Evolutionary conservation across 2,888 invertebrate species (phyloP), one percentile per base, ranked within the genome.

Genomic region (Drosophila algonquin): DNA sequence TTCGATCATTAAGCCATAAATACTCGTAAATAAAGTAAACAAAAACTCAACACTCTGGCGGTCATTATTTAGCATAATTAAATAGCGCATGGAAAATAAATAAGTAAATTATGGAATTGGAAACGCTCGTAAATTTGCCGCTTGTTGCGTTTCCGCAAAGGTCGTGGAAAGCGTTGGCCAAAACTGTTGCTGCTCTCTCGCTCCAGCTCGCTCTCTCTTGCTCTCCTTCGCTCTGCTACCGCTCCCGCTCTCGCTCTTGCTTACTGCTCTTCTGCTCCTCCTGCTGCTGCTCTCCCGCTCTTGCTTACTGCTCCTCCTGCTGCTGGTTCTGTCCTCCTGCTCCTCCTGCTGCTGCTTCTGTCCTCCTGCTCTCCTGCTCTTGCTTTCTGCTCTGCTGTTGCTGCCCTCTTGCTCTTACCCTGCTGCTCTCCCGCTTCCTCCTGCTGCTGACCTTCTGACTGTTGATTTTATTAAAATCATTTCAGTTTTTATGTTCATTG

Each of bases 391-490:
- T 2, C 18, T 21, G 2, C 79, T 79, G 74, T 81, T 81, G 76
- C 81, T 35, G 35, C 14, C 2, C 6, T 14, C 14, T 27, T 35
- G 32, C 32, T 12, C 21, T 21, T 21, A 2, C 21, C 21, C 21
- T 21, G 21, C 21, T 21, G 21, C 21, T 0, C 24, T 24, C 24
- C 24, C 5, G 5, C 24, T 24, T 35, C 10, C 32, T 12, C 10
- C 32, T 21, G 50, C 30, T 48, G 40, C 68, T 50, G 68, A 44
- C 59, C 58, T 69, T 50, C 30, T 47, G 55, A 64, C 71, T 78
- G 85, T 82, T 85, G 82, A 76, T 78, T 85, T 82, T 78, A 72
- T 76, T 75, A 76, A 85, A 76, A 81, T 63, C 79, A 67, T 67
- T 64, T 35, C 57, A 40, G 51, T 67, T 77, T 76, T 72, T 58